These are phyloP conservation scores for Eutolmus rufibarbis DNA, from an alignment of 2,888 invertebrate species.

Conservation along the genomic window DNA sequence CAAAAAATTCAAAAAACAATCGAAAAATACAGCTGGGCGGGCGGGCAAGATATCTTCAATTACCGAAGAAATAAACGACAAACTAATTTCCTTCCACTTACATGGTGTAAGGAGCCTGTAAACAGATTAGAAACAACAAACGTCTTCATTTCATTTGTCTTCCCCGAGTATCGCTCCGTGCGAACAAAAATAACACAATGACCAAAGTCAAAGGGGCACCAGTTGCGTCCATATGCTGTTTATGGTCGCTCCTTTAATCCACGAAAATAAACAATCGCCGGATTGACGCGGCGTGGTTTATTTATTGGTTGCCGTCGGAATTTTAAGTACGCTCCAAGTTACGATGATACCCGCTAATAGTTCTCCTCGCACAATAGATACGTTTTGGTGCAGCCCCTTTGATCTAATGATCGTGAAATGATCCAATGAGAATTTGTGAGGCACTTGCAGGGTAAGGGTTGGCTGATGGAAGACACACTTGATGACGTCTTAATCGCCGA, in stretches of 20 bases:
- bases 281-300: background rate
- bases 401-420: background rate
- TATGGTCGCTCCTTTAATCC: constrained; percentile 39
- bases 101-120: background rate
- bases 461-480: background rate
- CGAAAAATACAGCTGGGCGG: background rate
- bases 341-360: background rate
- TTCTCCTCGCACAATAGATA: background rate
- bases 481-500: background rate
- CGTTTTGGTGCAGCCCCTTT: background rate
- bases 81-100: background rate
- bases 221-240: constrained; percentile 44
- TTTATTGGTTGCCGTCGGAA: background rate
- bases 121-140: constrained; percentile 21
- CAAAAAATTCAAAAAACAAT: background rate
- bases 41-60: background rate
- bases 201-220: constrained; percentile 6
- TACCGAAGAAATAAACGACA: background rate
- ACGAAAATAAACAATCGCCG: constrained; percentile 42
- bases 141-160: background rate
- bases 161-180: background rate
- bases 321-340: background rate
- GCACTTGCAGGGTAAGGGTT: background rate
- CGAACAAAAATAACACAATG: constrained; percentile 5
- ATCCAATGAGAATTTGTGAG: background rate